Evolutionary conservation across 1,140 invertebrate genomes (phyloP).

Genomic region (Leptopilina boulardi): DNA sequence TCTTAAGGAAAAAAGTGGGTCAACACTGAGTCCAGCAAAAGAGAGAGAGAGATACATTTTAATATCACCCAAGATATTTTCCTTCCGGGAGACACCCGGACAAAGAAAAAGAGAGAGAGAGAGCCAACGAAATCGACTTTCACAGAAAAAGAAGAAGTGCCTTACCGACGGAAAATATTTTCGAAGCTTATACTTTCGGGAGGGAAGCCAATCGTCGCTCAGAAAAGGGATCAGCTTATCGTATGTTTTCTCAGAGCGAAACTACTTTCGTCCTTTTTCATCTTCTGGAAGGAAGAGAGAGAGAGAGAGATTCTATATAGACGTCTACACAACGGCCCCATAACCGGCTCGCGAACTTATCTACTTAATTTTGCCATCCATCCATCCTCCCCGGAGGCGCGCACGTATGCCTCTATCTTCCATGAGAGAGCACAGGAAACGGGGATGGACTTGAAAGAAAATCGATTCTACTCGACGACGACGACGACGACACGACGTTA

Average conservation of each 20-base stretch:
- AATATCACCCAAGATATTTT: conserved; percentile 26
- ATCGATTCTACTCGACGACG: conserved; percentile 28
- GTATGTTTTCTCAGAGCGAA: conserved; percentile 30
- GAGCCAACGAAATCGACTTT: conserved; percentile 16
- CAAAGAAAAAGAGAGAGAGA: too few relatives aligned
- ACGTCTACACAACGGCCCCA: conserved; percentile 16
- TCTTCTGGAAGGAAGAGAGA: not conserved
- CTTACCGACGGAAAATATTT: conserved; percentile 16
- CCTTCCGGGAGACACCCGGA: conserved; percentile 24
- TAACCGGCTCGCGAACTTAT: conserved; percentile 26
- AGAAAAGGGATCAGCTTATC: conserved; percentile 31
- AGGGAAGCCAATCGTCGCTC: conserved; percentile 32
- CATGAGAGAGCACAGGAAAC: not conserved
- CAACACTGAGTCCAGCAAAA: conserved; percentile 6
- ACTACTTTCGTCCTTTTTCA: not conserved
- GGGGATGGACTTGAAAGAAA: not conserved
- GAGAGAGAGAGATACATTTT: conserved; percentile 26
- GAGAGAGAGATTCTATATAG: conserved; percentile 19
- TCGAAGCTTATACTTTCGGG: conserved; percentile 29
- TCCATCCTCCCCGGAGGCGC: conserved; percentile 28
- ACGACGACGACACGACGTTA: too few relatives aligned
- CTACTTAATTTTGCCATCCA: conserved; percentile 30
- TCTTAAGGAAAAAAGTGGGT: conserved; percentile 2
- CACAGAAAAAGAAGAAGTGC: not conserved
- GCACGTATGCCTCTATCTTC: not conserved